Conservation (phyloP, 2,113 vertebrate genomes). For the Prolemur simus region DNA sequence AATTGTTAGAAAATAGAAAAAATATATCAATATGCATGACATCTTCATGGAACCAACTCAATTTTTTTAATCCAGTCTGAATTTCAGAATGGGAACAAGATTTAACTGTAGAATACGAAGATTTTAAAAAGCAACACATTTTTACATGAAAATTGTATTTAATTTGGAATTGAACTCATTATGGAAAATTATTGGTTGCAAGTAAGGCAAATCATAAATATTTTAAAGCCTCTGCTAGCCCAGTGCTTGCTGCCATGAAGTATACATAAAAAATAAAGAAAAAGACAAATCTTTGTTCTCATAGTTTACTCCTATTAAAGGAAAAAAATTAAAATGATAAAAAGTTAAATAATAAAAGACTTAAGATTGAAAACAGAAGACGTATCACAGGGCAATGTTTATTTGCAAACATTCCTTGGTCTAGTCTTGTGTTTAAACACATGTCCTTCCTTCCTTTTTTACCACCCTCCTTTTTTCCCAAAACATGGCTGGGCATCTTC, state of each 20-base stretch:
- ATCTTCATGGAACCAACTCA: background rate
- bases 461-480: background rate
- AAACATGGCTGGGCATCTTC: background rate
- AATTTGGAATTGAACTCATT: background rate
- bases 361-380: constrained; percentile 23
- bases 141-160: constrained; percentile 30
- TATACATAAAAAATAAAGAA: background rate
- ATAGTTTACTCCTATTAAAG: background rate
- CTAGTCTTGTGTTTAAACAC: background rate
- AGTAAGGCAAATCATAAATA: constrained; percentile 20
- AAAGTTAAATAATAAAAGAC: background rate
- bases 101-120: background rate
- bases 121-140: background rate
- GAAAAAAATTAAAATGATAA: background rate
- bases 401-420: background rate
- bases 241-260: background rate
- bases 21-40: background rate
- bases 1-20: background rate
- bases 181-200: background rate
- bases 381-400: background rate
- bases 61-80: background rate
- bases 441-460: background rate
- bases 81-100: background rate
- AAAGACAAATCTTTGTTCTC: constrained; percentile 3
- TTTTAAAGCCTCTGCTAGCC: background rate